Percentiles rank a stretch among this genome's conserved stretches.
Conservation (phyloP, 1,140 invertebrate species). For the Plectrocnemia conspersa region DNA sequence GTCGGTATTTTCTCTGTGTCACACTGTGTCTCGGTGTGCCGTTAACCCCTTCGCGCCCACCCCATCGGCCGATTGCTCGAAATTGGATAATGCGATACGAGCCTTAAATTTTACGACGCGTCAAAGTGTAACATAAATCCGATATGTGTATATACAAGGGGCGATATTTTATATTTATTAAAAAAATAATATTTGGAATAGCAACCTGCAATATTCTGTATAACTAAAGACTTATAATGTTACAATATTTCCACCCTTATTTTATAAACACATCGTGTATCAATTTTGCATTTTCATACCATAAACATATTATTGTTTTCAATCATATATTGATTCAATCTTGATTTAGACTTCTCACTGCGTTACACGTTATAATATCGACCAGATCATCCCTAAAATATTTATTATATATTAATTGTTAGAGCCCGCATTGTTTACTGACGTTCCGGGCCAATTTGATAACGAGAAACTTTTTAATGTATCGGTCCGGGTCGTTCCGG, state of each 20-base stretch:
- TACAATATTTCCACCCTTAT: neutral
- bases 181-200: no score
- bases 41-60: neutral
- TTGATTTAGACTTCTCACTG: no score
- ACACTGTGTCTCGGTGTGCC: neutral
- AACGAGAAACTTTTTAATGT: conserved; percentile 18
- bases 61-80: neutral
- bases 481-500: conserved; percentile 12
- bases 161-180: no score
- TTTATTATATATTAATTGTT: no score
- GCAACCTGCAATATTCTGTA: no score
- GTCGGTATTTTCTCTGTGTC: conserved; percentile 10
- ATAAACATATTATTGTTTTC: neutral
- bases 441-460: conserved; percentile 17
- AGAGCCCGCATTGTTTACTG: no score
- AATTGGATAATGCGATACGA: conserved; percentile 27
- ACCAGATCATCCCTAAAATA: no score
- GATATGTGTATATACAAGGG: no score
- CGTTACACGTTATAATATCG: no score
- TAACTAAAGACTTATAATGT: no score
- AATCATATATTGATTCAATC: neutral
- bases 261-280: neutral
- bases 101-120: conserved; percentile 23
- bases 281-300: neutral
- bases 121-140: no score